Conservation (phyloP, 2,797 vertebrate species). For the Liasis olivaceus region DNA sequence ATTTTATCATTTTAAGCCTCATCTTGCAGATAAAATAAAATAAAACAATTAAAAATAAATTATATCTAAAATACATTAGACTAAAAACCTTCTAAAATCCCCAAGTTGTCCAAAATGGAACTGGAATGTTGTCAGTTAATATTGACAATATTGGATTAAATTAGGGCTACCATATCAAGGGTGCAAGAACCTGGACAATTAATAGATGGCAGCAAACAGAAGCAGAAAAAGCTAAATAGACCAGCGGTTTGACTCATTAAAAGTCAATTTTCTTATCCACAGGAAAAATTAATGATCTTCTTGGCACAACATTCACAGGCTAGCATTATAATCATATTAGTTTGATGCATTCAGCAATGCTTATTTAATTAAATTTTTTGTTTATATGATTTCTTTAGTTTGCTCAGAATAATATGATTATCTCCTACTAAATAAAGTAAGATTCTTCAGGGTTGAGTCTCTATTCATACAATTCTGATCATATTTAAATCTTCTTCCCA, state of each 20-base stretch:
- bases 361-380: neutral
- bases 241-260: no score
- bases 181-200: no score
- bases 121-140: no score
- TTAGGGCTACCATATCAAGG: no score
- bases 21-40: neutral
- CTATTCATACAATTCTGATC: neutral
- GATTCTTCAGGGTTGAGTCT: neutral
- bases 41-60: neutral
- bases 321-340: accelerated
- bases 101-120: no score
- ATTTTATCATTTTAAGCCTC: neutral
- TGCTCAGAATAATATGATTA: neutral
- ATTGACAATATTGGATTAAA: no score
- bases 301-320: neutral
- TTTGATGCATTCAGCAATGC: no score
- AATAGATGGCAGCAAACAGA: no score
- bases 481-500: no score
- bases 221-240: no score
- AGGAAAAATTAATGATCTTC: neutral
- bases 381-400: neutral
- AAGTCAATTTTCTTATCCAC: no score
- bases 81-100: neutral
- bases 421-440: neutral
- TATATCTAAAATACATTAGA: neutral